phyloP scores from a whole-genome alignment of 2,113 vertebrate genomes.

The Grallaria varia region DNA sequence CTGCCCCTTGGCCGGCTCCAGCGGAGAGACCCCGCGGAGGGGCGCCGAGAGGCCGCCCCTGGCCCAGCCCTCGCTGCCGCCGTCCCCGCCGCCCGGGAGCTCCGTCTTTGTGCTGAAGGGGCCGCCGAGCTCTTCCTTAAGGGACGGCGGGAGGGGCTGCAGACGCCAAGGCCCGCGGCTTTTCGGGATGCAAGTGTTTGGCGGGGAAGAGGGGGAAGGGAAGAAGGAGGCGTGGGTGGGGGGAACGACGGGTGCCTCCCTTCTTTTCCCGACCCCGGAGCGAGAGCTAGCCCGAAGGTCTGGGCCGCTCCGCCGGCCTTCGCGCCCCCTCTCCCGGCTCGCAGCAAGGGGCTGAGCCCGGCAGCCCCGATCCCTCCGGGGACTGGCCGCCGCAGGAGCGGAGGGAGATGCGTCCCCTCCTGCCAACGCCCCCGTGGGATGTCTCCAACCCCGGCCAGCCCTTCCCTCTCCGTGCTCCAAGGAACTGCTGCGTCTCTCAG shows the following conservation, averaged over 20 bases:
- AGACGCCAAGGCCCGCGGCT: background rate
- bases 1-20: background rate
- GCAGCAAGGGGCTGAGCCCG: background rate
- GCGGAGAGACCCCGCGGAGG: background rate
- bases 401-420: background rate
- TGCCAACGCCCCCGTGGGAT: background rate
- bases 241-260: background rate
- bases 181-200: background rate
- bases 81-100: background rate
- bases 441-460: background rate
- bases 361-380: background rate
- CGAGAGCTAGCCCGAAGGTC: background rate
- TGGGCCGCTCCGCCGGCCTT: background rate
- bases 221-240: background rate
- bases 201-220: background rate
- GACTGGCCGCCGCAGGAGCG: background rate
- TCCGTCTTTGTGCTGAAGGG: slow-evolving; percentile 1
- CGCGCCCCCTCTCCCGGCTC: background rate
- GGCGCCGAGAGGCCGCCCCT: background rate
- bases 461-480: background rate
- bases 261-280: background rate
- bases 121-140: background rate
- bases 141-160: background rate
- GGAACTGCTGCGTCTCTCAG: background rate
- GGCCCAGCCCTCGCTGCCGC: background rate